Percentiles rank a stretch among this genome's conserved stretches.
Evolutionary conservation across 2,113 vertebrate species (phyloP).

Genomic region (Reinhardtius hippoglossoides): DNA sequence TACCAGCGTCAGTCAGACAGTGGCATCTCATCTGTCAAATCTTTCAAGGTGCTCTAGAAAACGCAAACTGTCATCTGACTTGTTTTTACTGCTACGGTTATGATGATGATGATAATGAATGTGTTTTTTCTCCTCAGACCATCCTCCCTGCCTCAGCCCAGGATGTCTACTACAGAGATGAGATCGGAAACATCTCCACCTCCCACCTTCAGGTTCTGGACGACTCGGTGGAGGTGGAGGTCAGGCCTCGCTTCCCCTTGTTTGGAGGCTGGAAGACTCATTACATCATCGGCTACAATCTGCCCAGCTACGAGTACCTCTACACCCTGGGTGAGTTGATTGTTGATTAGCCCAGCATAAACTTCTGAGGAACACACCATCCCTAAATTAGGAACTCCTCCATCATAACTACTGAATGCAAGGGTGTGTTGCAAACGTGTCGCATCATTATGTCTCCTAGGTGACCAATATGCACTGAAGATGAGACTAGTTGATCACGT

Average conservation of each 20-base stretch:
- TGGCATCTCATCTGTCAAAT: constrained; percentile 97
- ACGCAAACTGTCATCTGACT: background rate
- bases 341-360: background rate
- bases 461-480: constrained; percentile 97
- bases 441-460: constrained; percentile 68
- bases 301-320: constrained; percentile 98
- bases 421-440: constrained; percentile 7
- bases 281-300: constrained; percentile 96
- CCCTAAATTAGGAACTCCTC: background rate
- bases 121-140: constrained; percentile 82
- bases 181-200: constrained; percentile 98
- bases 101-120: background rate
- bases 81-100: background rate
- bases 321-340: constrained; percentile 91
- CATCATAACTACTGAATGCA: background rate
- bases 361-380: too few species aligned
- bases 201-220: constrained; percentile 96
- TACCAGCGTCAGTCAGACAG: constrained; percentile 99
- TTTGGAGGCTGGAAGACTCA: constrained; percentile 99
- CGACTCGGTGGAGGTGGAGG: constrained; percentile 97
- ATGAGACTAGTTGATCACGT: constrained; percentile 98
- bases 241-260: constrained; percentile 95
- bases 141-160: constrained; percentile 98
- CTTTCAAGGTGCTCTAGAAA: constrained; percentile 89
- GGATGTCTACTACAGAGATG: constrained; percentile 97